phyloP scores from a whole-genome alignment of 2,797 vertebrate genomes.

The Sebastes minor region DNA sequence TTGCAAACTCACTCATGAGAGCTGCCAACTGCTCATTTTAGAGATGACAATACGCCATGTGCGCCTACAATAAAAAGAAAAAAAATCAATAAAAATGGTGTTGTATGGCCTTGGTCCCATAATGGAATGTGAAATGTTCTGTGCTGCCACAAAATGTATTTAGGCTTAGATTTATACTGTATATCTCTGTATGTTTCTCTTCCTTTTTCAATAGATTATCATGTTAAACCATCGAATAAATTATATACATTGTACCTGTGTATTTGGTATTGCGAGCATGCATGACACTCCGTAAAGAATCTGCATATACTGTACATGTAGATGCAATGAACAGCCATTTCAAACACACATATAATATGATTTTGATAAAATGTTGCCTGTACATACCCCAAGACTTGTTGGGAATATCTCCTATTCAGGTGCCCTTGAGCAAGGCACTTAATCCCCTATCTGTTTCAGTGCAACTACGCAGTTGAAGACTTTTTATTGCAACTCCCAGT shows the following conservation, averaged over 20 bases:
- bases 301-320: slow-evolving; percentile 11
- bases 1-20: slow-evolving; percentile 51
- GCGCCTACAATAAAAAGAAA: slow-evolving; percentile 58
- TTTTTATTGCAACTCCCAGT: slow-evolving; percentile 17
- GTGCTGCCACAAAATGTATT: slow-evolving; percentile 83
- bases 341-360: background rate
- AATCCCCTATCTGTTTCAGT: background rate
- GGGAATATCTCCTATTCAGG: background rate
- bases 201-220: slow-evolving; percentile 76
- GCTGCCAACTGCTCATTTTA: slow-evolving; percentile 64
- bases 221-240: slow-evolving; percentile 81
- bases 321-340: background rate
- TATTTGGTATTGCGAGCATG: slow-evolving; percentile 57
- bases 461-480: slow-evolving; percentile 21
- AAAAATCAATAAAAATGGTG: slow-evolving; percentile 52
- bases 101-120: slow-evolving; percentile 80
- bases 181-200: slow-evolving; percentile 78
- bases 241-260: slow-evolving; percentile 72
- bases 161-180: slow-evolving; percentile 82
- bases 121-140: slow-evolving; percentile 83
- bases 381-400: background rate
- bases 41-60: slow-evolving; percentile 62
- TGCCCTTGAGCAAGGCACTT: slow-evolving; percentile 14
- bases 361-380: background rate
- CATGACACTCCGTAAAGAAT: slow-evolving; percentile 30